These are phyloP conservation scores for Steinernema carpocapsae DNA, from an alignment of 2,888 invertebrate species.

Conservation along the genomic window DNA sequence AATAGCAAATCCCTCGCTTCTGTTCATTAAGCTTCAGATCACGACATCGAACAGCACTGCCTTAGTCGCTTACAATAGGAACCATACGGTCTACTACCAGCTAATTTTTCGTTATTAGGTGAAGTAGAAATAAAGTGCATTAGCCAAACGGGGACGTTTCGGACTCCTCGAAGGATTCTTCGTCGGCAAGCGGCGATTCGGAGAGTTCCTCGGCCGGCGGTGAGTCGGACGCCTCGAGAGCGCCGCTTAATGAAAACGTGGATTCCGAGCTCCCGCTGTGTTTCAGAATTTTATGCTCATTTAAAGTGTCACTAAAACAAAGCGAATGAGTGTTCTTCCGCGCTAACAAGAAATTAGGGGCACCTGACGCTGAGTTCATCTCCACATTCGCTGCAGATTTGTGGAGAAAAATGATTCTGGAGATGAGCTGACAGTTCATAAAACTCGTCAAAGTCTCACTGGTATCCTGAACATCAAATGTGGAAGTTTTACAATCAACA, in stretches of 20 bases:
- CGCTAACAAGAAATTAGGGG: too few relatives aligned
- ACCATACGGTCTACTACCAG: slow-evolving; percentile 43
- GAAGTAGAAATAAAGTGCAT: background rate
- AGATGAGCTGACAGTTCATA: too few relatives aligned
- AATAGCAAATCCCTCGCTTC: background rate
- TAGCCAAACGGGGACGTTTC: too few relatives aligned
- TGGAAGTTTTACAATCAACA: too few relatives aligned
- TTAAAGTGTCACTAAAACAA: background rate
- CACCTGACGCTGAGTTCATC: too few relatives aligned
- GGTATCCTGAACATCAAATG: too few relatives aligned
- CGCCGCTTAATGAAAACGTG: background rate
- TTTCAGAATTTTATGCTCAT: background rate
- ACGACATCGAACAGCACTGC: slow-evolving; percentile 36
- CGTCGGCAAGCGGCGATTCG: background rate
- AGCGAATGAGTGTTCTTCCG: too few relatives aligned
- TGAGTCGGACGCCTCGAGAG: background rate
- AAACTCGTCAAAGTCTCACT: too few relatives aligned
- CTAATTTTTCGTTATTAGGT: slow-evolving; percentile 35
- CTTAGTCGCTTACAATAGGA: slow-evolving; percentile 41
- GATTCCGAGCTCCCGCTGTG: background rate
- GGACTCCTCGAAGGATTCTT: too few relatives aligned
- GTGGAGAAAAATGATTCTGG: too few relatives aligned
- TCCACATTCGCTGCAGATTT: too few relatives aligned
- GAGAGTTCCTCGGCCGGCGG: background rate
- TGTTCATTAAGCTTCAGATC: background rate